These are phyloP conservation scores for Micrastur ruficollis DNA, from an alignment of 2,797 vertebrate species.

Conservation along the genomic window DNA sequence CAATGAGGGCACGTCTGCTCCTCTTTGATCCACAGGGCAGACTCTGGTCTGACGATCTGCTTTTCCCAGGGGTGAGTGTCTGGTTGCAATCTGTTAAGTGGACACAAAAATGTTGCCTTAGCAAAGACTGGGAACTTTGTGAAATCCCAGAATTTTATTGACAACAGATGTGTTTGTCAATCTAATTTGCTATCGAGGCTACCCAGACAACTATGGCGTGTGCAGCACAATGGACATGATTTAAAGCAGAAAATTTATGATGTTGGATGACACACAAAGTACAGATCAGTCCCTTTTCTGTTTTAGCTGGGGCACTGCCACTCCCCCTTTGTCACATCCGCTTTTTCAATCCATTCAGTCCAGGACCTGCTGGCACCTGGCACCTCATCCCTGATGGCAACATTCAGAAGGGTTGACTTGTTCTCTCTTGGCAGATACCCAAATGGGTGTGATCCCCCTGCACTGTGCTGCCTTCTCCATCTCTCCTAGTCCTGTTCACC, in stretches of 20 bases:
- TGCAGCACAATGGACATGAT: background rate
- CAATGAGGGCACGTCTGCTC: background rate
- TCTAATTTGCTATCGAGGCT: background rate
- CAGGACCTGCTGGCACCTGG: background rate
- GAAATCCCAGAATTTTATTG: background rate
- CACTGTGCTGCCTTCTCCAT: background rate
- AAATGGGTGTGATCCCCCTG: background rate
- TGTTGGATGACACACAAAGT: background rate
- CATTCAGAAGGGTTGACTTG: background rate
- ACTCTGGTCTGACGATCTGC: background rate
- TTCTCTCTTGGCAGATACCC: background rate
- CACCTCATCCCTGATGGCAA: background rate
- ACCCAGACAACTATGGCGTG: background rate
- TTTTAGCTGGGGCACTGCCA: background rate
- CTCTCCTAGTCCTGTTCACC: background rate
- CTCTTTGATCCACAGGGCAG: slow-evolving; percentile 21
- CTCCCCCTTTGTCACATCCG: background rate
- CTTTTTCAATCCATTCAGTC: background rate
- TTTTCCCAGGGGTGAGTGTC: background rate
- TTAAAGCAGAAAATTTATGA: background rate
- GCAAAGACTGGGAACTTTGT: background rate
- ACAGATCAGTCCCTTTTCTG: background rate
- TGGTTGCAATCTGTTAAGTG: background rate
- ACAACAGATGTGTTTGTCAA: background rate
- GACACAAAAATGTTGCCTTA: background rate